Evolutionary conservation across 2,888 invertebrate genomes (phyloP).

Genomic region (Tubulanus polymorphus): DNA sequence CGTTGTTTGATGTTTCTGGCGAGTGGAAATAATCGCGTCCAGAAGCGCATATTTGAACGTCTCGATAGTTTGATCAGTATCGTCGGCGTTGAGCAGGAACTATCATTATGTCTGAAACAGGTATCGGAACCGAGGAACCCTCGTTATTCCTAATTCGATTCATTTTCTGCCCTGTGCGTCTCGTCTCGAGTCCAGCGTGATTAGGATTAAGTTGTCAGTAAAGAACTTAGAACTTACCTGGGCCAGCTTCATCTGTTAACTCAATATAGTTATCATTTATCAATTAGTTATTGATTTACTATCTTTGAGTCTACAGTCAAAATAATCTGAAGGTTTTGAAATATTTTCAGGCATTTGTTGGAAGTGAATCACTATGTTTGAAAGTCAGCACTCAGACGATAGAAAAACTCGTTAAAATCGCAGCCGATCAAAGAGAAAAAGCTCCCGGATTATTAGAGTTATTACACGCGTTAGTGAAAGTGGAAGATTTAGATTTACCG

Average conservation of each 20-base stretch:
- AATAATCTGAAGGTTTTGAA: too few species aligned
- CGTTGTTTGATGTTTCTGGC: conserved; percentile 25
- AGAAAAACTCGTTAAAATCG: conserved; percentile 29
- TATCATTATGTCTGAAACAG: conserved; percentile 30
- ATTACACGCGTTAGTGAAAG: conserved; percentile 30
- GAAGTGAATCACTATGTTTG: conserved; percentile 31
- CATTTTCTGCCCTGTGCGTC: too few species aligned
- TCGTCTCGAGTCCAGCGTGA: too few species aligned
- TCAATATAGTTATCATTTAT: conserved; percentile 7
- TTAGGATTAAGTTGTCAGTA: too few species aligned
- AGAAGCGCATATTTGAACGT: conserved; percentile 28
- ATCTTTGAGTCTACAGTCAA: conserved; percentile 13
- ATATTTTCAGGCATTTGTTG: conserved; percentile 30
- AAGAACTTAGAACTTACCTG: too few species aligned
- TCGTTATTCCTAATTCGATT: too few species aligned
- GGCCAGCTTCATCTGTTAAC: neutral
- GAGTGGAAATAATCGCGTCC: conserved; percentile 28
- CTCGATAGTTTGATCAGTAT: conserved; percentile 27
- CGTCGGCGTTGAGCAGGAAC: conserved; percentile 27
- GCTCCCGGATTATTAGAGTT: conserved; percentile 34
- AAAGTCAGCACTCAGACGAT: conserved; percentile 31
- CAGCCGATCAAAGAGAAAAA: conserved; percentile 27
- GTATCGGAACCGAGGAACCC: conserved; percentile 11
- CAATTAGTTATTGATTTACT: conserved; percentile 14
- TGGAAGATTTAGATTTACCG: conserved; percentile 30